Evolutionary conservation across 2,888 invertebrate genomes (phyloP), one percentile per base, ranked within the genome.

Genomic region (Gonocerus acuteangulatus): DNA sequence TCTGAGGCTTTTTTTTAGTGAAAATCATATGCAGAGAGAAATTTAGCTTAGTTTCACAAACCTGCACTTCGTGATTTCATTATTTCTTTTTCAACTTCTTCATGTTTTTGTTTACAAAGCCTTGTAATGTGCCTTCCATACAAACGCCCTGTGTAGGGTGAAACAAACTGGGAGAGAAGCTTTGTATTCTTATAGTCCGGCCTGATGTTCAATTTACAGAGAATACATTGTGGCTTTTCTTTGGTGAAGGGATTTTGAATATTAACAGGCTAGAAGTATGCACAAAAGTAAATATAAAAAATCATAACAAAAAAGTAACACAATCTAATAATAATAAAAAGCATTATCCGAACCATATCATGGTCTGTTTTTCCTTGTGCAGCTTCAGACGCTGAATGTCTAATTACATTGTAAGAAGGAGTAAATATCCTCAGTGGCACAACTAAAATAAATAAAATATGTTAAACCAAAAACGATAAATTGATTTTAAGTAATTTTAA

Each of bases 101-200:
- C 77, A 70, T 96, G 95, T 73, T 93, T 91, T 6, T 76, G 73
- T 71, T 82, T 80, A 72, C 97, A 99, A 45, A 99, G 79, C 0
- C 97, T 94, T 2, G 97, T 99, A 44, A 97, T 89, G 70, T 96
- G 90, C 59, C 87, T 81, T 0, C 90, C 92, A 73, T 95, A 97
- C 65, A 95, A 83, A 67, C 86, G 80, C 1, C 97, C 97, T 0
- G 97, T 96, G 72, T 89, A 93, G 0, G 92, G 87, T 32, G 96
- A 97, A 71, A 96, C 89, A 74, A 99, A 99, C 73, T 97, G 96
- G 0, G 94, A 92, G 3, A 99, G 75, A 2, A 99, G 75, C 69
- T 90, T 83, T 0, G 86, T 83, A 75, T 99, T 99, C 75, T 95
- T 96, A 72, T 91, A 95, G 73, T 92, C 82, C 0, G 92, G 86